phyloP scores from a whole-genome alignment of 2,797 vertebrate species.

The Manis javanica region DNA sequence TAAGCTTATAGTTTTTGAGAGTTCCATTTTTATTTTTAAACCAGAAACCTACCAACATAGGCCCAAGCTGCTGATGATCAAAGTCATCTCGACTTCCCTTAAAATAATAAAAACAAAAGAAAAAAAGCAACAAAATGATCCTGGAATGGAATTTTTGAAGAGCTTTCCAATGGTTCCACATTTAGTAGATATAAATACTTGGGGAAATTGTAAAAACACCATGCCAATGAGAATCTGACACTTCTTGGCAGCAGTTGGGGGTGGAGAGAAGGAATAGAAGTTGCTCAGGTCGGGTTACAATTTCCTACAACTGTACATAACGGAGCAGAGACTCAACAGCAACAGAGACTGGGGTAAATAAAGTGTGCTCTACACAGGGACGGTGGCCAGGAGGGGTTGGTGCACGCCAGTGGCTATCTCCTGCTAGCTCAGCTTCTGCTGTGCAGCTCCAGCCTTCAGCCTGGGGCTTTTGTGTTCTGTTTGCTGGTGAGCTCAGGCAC shows the following conservation, averaged over 20 bases:
- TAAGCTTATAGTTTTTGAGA: conserved; percentile 80
- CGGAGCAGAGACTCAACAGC: conserved; percentile 55
- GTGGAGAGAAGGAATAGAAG: background rate
- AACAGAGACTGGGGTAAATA: conserved; percentile 49
- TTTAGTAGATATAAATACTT: conserved; percentile 76
- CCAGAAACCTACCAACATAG: conserved; percentile 82
- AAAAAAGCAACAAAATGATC: conserved; percentile 68
- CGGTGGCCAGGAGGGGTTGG: conserved; percentile 29
- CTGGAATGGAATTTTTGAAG: conserved; percentile 81
- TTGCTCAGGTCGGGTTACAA: conserved; percentile 52
- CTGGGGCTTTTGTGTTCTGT: conserved; percentile 80
- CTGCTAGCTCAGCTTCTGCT: conserved; percentile 73
- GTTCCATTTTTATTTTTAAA: conserved; percentile 80
- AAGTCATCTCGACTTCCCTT: conserved; percentile 77
- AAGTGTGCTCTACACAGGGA: background rate
- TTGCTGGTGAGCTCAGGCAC: conserved; percentile 90
- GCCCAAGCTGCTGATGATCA: conserved; percentile 66
- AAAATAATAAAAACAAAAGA: conserved; percentile 67
- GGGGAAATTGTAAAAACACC: conserved; percentile 62
- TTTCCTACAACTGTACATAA: conserved; percentile 60
- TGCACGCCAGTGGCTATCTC: conserved; percentile 42
- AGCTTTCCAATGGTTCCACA: conserved; percentile 67
- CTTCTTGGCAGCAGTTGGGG: background rate
- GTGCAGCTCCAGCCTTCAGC: conserved; percentile 69
- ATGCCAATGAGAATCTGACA: conserved; percentile 62